Evolutionary conservation across 2,113 vertebrate species (phyloP), one percentile per base, ranked within the genome.

Genomic region (Cheilinus undulatus): DNA sequence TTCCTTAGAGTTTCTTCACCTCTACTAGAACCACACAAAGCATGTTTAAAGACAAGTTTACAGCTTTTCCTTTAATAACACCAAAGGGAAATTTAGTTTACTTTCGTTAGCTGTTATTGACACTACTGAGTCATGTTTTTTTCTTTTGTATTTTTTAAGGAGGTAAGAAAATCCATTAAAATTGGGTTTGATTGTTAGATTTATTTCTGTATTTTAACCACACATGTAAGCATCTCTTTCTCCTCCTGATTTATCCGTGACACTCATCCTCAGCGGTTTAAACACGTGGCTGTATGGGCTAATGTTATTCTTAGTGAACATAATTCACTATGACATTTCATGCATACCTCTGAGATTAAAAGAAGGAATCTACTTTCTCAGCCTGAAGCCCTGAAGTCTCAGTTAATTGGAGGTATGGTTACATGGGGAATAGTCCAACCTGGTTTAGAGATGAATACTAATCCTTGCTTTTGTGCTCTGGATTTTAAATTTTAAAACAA

Each of bases 251-350:
- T 20, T 7, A 59, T 48, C 51, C 20, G 26, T 43, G 28, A 52
- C 36, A 24, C 22, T 51, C 9, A 36, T 51, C 53, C 54, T 73
- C 24, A 40, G 63, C 26, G 43, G 30, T 73, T 57, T 73, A 30
- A 23, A 12, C n/a, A 15, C 42, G 38, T 42, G 24, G 26, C 49
- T 38, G 23, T 67, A 14, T 36, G 23, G 34, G 58, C 28, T 56
- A 34, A 50, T 64, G 8, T 69, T 64, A 42, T 80, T 70, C 59
- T 34, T 9, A 20, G 27, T 24, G 22, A 58, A 58, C 19, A 17
- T 45, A 13, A 61, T 54, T 27, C 49, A 61, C 49, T 10, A 20
- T 0, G 3, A 30, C 49, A 59, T 69, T 64, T 68, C 52, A 53
- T 26, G 13, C 6, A 19, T 42, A 30, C 57, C 48, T 13, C 23